Evolutionary conservation across 2,797 vertebrate genomes (phyloP).

Genomic region (Gallirallus australis): DNA sequence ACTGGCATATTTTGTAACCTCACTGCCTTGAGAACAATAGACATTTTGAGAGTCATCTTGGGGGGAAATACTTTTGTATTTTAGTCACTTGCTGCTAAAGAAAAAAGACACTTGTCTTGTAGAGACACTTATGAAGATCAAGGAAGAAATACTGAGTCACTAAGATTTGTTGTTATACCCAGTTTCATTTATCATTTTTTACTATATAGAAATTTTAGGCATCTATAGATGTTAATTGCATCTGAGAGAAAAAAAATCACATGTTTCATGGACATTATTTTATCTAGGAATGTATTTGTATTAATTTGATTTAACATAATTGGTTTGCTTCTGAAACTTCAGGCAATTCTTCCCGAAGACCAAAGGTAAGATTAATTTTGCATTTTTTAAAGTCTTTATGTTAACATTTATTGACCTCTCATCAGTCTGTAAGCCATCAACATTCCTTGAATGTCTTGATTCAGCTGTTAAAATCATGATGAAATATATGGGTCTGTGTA

Average conservation of each 20-base stretch:
- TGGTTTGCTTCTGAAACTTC: background rate
- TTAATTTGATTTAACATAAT: background rate
- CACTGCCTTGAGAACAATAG: background rate
- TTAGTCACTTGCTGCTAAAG: background rate
- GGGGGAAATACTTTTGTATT: background rate
- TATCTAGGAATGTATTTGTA: background rate
- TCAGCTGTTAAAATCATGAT: background rate
- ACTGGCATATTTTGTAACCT: background rate
- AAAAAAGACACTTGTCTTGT: background rate
- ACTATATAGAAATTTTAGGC: background rate
- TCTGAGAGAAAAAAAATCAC: background rate
- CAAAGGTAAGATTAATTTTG: background rate
- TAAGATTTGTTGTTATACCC: background rate
- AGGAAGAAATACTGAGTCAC: background rate
- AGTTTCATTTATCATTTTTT: background rate
- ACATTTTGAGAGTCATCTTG: background rate
- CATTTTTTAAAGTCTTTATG: background rate
- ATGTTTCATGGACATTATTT: background rate
- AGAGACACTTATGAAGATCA: background rate
- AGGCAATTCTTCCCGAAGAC: background rate
- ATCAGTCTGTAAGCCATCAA: background rate
- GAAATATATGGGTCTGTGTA: background rate
- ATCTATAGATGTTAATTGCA: background rate
- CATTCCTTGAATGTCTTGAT: background rate
- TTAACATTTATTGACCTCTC: background rate